phyloP scores from a whole-genome alignment of 2,797 vertebrate genomes.

The Syndactyla subalaris region DNA sequence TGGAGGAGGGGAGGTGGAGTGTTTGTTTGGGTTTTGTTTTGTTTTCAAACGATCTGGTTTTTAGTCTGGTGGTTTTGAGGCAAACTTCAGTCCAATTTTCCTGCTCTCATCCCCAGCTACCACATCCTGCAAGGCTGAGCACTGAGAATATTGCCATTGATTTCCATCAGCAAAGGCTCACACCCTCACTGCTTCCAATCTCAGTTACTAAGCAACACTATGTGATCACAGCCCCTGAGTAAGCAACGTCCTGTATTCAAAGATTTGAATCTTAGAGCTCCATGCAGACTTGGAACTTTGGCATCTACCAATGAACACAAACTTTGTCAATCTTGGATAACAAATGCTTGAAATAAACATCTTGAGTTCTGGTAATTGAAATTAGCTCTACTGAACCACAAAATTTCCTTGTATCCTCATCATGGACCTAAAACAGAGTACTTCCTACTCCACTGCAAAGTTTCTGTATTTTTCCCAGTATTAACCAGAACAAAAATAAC shows the following conservation, averaged over 20 bases:
- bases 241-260: background rate
- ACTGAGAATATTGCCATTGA: constrained; percentile 56
- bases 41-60: background rate
- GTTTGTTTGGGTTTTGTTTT: background rate
- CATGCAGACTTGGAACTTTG: background rate
- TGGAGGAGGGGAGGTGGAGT: fast-evolving
- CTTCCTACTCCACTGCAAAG: background rate
- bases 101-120: background rate
- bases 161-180: constrained; percentile 55
- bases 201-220: constrained; percentile 46
- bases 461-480: background rate
- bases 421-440: background rate
- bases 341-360: background rate
- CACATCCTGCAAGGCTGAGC: background rate
- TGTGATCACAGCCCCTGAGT: background rate
- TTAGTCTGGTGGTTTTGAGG: background rate
- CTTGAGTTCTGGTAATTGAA: background rate
- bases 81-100: background rate
- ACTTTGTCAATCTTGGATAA: background rate
- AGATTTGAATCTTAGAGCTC: background rate
- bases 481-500: background rate
- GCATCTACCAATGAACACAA: background rate
- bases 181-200: constrained; percentile 52
- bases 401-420: background rate
- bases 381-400: background rate